Conservation (phyloP, 2,888 invertebrate genomes). For the Melanotus villosus region DNA sequence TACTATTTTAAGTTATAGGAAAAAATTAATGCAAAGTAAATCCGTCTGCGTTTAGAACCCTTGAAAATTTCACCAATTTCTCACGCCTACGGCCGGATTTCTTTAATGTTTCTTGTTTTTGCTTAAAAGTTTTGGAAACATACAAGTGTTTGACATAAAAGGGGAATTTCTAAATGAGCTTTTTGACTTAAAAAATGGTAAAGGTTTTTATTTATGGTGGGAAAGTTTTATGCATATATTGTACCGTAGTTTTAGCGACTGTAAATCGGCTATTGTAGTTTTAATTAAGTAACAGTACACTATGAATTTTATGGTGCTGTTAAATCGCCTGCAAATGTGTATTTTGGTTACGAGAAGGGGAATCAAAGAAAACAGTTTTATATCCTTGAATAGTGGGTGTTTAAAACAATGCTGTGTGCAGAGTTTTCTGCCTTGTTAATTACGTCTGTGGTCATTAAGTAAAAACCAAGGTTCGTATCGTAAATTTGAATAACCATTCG, state of each 20-base stretch:
- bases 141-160: conserved; percentile 47
- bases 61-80: conserved; percentile 20
- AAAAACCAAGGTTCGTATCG: conserved; percentile 20
- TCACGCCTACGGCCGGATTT: conserved; percentile 38
- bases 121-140: conserved; percentile 47
- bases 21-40: conserved; percentile 34
- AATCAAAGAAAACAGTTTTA: conserved; percentile 17
- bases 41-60: background rate
- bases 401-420: conserved; percentile 16
- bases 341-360: conserved; percentile 17
- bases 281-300: conserved; percentile 26
- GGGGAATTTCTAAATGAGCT: conserved; percentile 32
- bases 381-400: conserved; percentile 15
- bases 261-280: conserved; percentile 17
- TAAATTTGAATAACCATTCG: conserved; percentile 25
- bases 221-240: background rate
- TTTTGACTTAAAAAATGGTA: conserved; percentile 1
- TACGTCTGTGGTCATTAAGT: conserved; percentile 17
- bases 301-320: conserved; percentile 20
- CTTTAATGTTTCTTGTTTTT: conserved; percentile 45
- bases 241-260: background rate
- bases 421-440: conserved; percentile 20
- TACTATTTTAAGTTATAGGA: conserved; percentile 22
- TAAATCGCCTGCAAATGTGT: conserved; percentile 19
- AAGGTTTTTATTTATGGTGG: conserved; percentile 44